These are phyloP conservation scores for Hyla sarda DNA, from an alignment of 2,113 vertebrate species.

Conservation along the genomic window DNA sequence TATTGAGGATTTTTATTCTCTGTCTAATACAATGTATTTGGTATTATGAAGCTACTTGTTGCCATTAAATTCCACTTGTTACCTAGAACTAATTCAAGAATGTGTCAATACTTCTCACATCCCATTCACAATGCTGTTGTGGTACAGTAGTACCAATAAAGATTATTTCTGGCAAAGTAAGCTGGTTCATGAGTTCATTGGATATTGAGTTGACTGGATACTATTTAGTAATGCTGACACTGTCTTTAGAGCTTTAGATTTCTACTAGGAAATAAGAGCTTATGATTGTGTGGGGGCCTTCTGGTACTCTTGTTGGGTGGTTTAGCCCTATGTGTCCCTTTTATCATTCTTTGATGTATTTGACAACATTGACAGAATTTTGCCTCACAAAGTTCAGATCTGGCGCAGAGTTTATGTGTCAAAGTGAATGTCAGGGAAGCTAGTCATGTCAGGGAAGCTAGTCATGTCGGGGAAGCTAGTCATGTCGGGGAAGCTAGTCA, in stretches of 20 bases:
- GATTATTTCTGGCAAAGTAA: not conserved
- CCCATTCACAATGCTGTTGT: not conserved
- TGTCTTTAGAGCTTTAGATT: not conserved
- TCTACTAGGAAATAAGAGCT: not conserved
- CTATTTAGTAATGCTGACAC: not conserved
- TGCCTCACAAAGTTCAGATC: no score
- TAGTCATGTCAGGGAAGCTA: no score
- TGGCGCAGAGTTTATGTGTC: no score
- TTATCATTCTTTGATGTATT: not conserved
- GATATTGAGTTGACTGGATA: no score
- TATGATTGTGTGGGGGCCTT: not conserved
- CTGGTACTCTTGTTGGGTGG: not conserved
- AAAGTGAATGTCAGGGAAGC: no score
- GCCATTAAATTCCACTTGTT: not conserved
- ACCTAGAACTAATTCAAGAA: not conserved
- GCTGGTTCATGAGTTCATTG: no score
- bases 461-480: no score
- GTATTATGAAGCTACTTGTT: constrained; percentile 15
- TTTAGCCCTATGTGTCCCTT: not conserved
- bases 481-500: no score
- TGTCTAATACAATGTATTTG: not conserved
- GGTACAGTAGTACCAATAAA: constrained; percentile 6
- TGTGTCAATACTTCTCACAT: not conserved
- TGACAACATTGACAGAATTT: no score
- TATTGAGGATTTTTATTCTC: constrained; percentile 28